phyloP scores from a whole-genome alignment of 2,113 vertebrate species.

The Rhynchopsitta pachyrhyncha region DNA sequence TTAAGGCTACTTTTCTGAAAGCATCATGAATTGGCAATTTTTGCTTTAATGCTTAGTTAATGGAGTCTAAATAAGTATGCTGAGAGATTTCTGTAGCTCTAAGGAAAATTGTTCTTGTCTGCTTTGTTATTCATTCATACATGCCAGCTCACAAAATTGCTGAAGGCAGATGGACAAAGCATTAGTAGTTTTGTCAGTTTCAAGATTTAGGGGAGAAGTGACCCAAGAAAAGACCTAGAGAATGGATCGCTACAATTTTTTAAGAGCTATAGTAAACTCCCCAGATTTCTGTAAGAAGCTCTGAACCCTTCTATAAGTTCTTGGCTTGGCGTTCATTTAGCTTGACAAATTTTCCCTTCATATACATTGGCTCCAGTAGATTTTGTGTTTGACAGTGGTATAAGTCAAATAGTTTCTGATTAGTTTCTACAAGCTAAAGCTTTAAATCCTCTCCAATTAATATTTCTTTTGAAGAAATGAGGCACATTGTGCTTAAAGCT shows the following conservation, averaged over 20 bases:
- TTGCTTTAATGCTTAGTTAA: slow-evolving; percentile 47
- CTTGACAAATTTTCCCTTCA: not conserved
- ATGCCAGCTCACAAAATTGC: not conserved
- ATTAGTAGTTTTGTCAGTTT: not conserved
- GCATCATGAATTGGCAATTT: slow-evolving; percentile 25
- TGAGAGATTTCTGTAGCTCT: slow-evolving; percentile 12
- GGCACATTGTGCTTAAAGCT: not conserved
- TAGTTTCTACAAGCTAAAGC: not conserved
- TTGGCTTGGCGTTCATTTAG: not conserved
- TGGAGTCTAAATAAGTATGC: slow-evolving; percentile 36
- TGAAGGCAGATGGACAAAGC: not conserved
- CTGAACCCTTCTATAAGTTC: not conserved
- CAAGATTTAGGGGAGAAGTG: not conserved
- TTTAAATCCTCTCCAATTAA: not conserved
- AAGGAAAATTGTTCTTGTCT: not conserved
- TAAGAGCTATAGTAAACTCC: not conserved
- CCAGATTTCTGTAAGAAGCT: not conserved
- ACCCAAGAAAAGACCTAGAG: not conserved
- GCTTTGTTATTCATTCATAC: slow-evolving; percentile 19
- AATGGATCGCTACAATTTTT: not conserved
- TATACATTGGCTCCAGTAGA: not conserved
- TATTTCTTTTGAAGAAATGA: slow-evolving; percentile 8
- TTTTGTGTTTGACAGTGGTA: not conserved
- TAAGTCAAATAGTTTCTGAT: not conserved
- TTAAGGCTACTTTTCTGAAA: slow-evolving; percentile 4